Base-by-base conservation (phyloP, 2,797 vertebrate species). In the Dromococcyx pavoninus region DNA sequence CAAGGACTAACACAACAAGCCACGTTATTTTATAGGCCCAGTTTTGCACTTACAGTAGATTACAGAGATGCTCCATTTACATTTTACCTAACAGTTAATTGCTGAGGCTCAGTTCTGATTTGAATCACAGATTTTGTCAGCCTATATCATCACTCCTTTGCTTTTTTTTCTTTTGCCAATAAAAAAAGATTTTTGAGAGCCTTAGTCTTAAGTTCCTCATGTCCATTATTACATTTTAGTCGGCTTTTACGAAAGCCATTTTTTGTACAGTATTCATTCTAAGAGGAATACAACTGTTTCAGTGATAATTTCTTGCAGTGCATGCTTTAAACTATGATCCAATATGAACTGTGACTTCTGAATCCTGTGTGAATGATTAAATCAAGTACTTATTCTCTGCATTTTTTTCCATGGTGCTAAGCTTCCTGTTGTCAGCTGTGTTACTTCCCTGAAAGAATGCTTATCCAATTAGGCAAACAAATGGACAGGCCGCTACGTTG, bases 381-480 rank as follows among this genome's bases (percentile, higher is more conserved):
- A 75, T 17, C 10, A 81, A 76, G 41, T 43, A 9, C 22, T 60
- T 75, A 70, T 81, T 17, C 70, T 50, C 35, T 28, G 32, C 18
- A 41, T 25, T 62, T 88, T 81, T 94, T 78, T 19, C 44, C 39
- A 41, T 8, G 5, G 64, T 56, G 28, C 7, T 51, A 46, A 76
- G 16, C 17, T 72, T 93, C 39, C 39, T 66, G 7, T 76, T 73
- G 39, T 60, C 72, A 74, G 19, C 25, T 84, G 19, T 41, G 21
- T 70, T 54, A 85, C 24, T 30, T 71, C 23, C 48, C 48, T 75
- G 27, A 72, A 91, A 79, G 11, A 65, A 17, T 43, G 77, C 50
- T 92, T 85, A 70, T 54, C 39, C 48, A 66, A 56, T 69, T 69
- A 80, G 30, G 9, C 32, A 86, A 84, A 78, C 10, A 77, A 86